Evolutionary conservation across 2,888 invertebrate genomes (phyloP).

Genomic region (Heliconius sara): DNA sequence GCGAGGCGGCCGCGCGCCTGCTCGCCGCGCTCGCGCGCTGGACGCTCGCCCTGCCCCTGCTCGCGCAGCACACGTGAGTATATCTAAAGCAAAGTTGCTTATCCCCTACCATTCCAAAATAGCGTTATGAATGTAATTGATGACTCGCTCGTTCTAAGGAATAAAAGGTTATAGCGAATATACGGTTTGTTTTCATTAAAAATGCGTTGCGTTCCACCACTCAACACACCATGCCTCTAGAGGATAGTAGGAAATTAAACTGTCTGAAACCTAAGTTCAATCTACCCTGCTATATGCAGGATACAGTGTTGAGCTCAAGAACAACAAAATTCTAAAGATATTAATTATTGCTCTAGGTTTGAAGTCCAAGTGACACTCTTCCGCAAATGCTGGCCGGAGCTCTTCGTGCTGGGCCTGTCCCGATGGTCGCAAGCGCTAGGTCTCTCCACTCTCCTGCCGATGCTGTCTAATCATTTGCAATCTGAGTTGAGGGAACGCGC

Average conservation of each 20-base stretch:
- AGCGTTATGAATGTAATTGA: no score
- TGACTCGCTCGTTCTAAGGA: no score
- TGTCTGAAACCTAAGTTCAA: no score
- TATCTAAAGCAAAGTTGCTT: no score
- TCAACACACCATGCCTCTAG: no score
- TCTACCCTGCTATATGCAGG: no score
- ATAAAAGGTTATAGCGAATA: no score
- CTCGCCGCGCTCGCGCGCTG: slow-evolving; percentile 96
- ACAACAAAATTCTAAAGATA: not conserved
- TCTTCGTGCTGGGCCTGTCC: slow-evolving; percentile 95
- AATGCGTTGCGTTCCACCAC: no score
- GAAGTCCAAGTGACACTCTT: slow-evolving; percentile 93
- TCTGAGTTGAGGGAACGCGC: slow-evolving; percentile 81
- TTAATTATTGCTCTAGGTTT: slow-evolving; percentile 78
- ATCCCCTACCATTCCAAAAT: no score
- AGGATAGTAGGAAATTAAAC: no score
- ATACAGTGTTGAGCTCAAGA: no score
- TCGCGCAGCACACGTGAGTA: slow-evolving; percentile 89
- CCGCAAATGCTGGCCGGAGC: slow-evolving; percentile 95
- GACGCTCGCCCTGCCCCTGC: slow-evolving; percentile 93
- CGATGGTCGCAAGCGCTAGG: slow-evolving; percentile 91
- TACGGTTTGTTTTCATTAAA: no score
- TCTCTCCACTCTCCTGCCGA: slow-evolving; percentile 91
- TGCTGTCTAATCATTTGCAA: slow-evolving; percentile 92
- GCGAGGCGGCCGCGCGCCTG: slow-evolving; percentile 96